Evolutionary conservation across 2,888 invertebrate species (phyloP), one percentile per base, ranked within the genome.

Genomic region (Lasius platythorax): DNA sequence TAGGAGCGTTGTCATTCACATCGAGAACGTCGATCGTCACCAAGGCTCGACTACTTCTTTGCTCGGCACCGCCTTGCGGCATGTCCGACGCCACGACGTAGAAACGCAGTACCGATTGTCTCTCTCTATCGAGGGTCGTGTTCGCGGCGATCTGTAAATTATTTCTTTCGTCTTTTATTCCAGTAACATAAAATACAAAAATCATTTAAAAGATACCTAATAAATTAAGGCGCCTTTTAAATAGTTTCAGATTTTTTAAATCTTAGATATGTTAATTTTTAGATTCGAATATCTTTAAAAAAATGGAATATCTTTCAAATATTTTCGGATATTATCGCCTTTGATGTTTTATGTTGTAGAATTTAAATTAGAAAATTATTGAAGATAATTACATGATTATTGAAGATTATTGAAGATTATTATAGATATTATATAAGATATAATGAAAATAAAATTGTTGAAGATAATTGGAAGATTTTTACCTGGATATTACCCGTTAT

Each of bases 1-100:
- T 94, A 0, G 98, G 98, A 0, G 97, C 96, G 92, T 98, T 98
- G 90, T 98, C 98, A 91, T 98, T 98, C 0, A 97, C 97, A 92
- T 98, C 98, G 0, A 97, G 94, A 0, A 98, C 96, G 91, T 97
- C 97, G 11, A 98, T 96, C 0, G 96, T 95, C 15, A 97, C 96
- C 88, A 96, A 96, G 0, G 96, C 97, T 2, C 96, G 95, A 0
- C 97, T 96, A 87, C 96, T 97, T 50, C 96, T 95, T 84, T 97
- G 97, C 75, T 97, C 97, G 0, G 97, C 96, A 0, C 97, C 97
- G 5, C 97, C 97, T 53, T 95, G 95, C 0, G 97, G 97, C 28
- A 97, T 97, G 92, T 98, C 98, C 56, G 96, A 96, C 0, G 98
- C 98, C 87, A 97, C 96, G 1, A 97, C 96, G 90, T 96, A 97